These are phyloP conservation scores for Ceramica pisi DNA, from an alignment of 2,888 invertebrate genomes.

Conservation along the genomic window DNA sequence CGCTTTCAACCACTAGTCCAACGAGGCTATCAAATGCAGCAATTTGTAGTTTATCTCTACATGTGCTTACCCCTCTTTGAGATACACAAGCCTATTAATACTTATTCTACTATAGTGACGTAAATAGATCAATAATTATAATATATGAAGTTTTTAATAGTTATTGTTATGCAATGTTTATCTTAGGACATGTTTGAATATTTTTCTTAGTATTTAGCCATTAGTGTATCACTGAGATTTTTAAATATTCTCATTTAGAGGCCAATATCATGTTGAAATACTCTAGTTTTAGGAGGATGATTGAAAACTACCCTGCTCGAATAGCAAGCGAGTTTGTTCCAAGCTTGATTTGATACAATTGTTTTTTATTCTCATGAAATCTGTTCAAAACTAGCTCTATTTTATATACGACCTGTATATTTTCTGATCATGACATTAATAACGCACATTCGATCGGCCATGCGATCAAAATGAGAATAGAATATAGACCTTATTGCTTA, in stretches of 20 bases:
- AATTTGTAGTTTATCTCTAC: too few relatives aligned
- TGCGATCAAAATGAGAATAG: not conserved
- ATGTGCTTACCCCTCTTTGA: not conserved
- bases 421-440: not conserved
- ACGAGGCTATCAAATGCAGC: too few relatives aligned
- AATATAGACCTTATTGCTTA: not conserved
- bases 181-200: conserved; percentile 47
- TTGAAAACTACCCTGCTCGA: not conserved
- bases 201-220: conserved; percentile 34
- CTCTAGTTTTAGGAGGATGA: not conserved
- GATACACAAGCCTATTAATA: not conserved
- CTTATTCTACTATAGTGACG: conserved; percentile 38
- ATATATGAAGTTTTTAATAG: conserved; percentile 69
- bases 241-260: conserved; percentile 13
- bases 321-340: not conserved
- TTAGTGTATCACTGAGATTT: not conserved
- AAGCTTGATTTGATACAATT: not conserved
- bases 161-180: conserved; percentile 62
- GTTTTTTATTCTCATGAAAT: not conserved
- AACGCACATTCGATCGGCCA: not conserved
- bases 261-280: conserved; percentile 19
- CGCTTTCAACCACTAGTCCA: too few relatives aligned
- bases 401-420: not conserved
- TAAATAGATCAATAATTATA: conserved; percentile 67
- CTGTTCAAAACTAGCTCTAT: not conserved